phyloP scores from a whole-genome alignment of 2,888 invertebrate species.

The Timandra comae region DNA sequence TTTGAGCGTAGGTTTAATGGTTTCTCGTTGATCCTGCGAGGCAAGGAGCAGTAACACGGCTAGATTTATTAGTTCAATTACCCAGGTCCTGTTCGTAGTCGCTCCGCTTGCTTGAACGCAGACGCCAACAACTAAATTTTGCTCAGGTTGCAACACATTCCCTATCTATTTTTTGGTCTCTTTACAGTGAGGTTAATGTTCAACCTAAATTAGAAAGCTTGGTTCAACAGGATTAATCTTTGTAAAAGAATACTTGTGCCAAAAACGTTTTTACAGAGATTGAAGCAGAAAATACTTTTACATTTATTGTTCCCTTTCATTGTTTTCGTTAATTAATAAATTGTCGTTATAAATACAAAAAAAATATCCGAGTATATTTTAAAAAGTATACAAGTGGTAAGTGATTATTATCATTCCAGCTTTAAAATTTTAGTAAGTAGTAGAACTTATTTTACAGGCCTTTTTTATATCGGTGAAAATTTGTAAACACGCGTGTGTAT shows the following conservation, averaged over 20 bases:
- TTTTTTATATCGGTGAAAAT: too few species aligned
- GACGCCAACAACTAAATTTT: constrained; percentile 66
- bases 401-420: too few species aligned
- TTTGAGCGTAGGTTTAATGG: constrained; percentile 61
- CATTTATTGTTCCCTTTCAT: too few species aligned
- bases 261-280: constrained; percentile 1
- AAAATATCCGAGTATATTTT: too few species aligned
- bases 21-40: constrained; percentile 58
- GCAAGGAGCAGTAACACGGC: constrained; percentile 55
- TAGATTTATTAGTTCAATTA: constrained; percentile 76
- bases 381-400: too few species aligned
- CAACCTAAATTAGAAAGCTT: constrained; percentile 24
- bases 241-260: neutral
- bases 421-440: too few species aligned
- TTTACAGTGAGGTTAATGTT: constrained; percentile 27
- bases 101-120: constrained; percentile 60
- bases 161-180: constrained; percentile 31
- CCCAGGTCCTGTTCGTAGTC: constrained; percentile 56
- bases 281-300: too few species aligned
- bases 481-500: too few species aligned
- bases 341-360: too few species aligned
- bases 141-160: constrained; percentile 36
- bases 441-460: too few species aligned
- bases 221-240: constrained; percentile 4
- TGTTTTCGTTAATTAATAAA: too few species aligned